These are phyloP conservation scores for Micropterix aruncella DNA, from an alignment of 2,888 invertebrate species.

Conservation along the genomic window DNA sequence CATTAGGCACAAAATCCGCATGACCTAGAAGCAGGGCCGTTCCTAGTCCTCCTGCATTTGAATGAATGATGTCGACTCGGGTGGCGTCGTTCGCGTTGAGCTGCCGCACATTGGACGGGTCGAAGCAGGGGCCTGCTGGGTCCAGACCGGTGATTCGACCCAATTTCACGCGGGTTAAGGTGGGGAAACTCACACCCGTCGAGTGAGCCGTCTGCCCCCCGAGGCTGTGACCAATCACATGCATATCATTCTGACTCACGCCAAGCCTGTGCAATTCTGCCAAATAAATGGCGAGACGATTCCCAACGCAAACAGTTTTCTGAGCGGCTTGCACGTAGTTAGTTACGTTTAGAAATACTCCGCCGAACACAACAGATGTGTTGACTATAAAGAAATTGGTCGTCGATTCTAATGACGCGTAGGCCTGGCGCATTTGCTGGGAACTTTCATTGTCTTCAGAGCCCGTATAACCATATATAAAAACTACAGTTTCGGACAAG, in stretches of 20 bases:
- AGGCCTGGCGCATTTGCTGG: not conserved
- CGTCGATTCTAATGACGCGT: not conserved
- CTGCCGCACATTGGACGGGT: not conserved
- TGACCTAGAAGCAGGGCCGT: not conserved
- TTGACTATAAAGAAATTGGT: not conserved
- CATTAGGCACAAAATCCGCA: not conserved
- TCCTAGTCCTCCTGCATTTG: not conserved
- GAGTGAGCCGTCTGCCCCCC: not conserved
- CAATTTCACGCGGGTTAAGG: not conserved
- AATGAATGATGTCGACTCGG: not conserved
- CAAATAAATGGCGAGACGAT: not conserved
- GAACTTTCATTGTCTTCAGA: not conserved
- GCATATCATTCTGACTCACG: not conserved
- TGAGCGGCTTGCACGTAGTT: not conserved
- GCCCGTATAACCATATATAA: not conserved
- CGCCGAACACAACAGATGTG: not conserved
- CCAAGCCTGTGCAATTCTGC: not conserved
- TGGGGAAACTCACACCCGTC: not conserved
- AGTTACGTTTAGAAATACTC: not conserved
- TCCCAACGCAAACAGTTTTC: not conserved
- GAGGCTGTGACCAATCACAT: not conserved
- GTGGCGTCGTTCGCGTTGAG: not conserved
- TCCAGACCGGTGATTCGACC: not conserved
- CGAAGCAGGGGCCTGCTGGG: not conserved
- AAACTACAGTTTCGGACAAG: not conserved